Evolutionary conservation across 1,140 invertebrate genomes (phyloP), one percentile per base, ranked within the genome.

Genomic region (Aphelinus certus): DNA sequence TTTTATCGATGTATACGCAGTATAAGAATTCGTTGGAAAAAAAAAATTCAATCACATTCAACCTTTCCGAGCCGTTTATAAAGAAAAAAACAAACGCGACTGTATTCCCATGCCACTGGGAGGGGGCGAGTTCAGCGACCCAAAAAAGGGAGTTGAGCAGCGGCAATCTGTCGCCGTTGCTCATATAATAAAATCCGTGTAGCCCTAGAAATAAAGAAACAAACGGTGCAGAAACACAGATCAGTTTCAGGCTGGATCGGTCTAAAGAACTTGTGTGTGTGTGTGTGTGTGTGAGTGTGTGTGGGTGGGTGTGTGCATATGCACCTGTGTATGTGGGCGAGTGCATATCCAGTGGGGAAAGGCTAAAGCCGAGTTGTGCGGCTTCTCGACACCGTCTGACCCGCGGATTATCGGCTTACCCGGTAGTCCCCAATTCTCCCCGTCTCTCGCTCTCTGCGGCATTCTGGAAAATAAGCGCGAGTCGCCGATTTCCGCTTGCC

Each of bases 331-430:
- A 26, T 26, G 26, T 26, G 26, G 26, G 51, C 51, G 51, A 6
- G 51, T 53, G 51, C 51, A 9, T 53, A 9, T 9, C 4, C 26
- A 26, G 26, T 26, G 26, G 26, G 26, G n/a, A 63, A n/a, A 72
- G 49, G 77, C 76, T 80, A 83, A 71, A 83, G 84, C 80, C 81
- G 81, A 84, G 81, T 86, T 80, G 79, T 84, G 82, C 71, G 86
- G 85, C 85, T 88, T 88, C 86, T 76, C 80, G 80, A 85, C 81
- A 84, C 82, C 82, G 86, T 86, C 86, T 86, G 85, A 86, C 86
- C 83, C 82, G 77, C 73, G 85, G 86, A 88, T 88, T 86, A 88
- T 87, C 83, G 80, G 83, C 83, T 86, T 87, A 87, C 43, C 76
- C 72, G 76, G 79, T 26, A 26, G 26, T 26, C 26, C 26, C 26